Evolutionary conservation across 2,888 invertebrate genomes (phyloP).

Genomic region (Drosophila macrothrix): DNA sequence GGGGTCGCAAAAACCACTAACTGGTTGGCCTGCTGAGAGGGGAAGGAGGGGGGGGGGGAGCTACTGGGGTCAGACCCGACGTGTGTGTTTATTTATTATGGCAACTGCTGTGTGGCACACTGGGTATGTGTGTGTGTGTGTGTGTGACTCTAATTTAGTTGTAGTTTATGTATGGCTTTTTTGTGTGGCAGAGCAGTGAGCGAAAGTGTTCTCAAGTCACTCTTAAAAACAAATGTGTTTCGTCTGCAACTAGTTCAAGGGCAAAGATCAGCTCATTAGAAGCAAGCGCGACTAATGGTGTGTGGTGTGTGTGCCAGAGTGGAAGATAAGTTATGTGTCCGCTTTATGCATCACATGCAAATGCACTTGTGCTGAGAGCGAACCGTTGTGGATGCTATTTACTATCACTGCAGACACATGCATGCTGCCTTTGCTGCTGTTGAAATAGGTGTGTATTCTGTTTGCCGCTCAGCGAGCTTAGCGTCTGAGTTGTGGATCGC

Average conservation of each 20-base stretch:
- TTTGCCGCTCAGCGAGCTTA: not conserved
- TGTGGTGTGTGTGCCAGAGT: not conserved
- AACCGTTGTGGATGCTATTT: not conserved
- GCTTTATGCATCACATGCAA: not conserved
- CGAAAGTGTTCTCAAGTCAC: slow-evolving; percentile 5
- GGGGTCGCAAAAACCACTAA: slow-evolving; percentile 52
- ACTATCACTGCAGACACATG: not conserved
- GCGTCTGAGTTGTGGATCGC: not conserved
- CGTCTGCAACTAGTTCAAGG: not conserved
- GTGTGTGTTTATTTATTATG: slow-evolving; percentile 73
- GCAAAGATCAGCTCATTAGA: slow-evolving; percentile 5
- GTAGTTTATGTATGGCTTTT: slow-evolving; percentile 20
- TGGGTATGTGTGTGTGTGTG: slow-evolving; percentile 2
- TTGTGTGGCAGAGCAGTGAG: not conserved
- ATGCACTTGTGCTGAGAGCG: not conserved
- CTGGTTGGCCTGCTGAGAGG: slow-evolving; percentile 8
- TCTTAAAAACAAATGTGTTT: slow-evolving; percentile 12
- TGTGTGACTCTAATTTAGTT: slow-evolving; percentile 20
- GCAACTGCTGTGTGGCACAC: slow-evolving; percentile 44
- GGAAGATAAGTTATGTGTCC: not conserved
- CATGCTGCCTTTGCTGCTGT: not conserved
- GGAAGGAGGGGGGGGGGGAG: not conserved
- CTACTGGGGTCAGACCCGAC: slow-evolving; percentile 48
- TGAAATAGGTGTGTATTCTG: not conserved
- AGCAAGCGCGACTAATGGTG: not conserved